Conservation (phyloP, 2,888 invertebrate genomes). For the Cryptus armator region DNA sequence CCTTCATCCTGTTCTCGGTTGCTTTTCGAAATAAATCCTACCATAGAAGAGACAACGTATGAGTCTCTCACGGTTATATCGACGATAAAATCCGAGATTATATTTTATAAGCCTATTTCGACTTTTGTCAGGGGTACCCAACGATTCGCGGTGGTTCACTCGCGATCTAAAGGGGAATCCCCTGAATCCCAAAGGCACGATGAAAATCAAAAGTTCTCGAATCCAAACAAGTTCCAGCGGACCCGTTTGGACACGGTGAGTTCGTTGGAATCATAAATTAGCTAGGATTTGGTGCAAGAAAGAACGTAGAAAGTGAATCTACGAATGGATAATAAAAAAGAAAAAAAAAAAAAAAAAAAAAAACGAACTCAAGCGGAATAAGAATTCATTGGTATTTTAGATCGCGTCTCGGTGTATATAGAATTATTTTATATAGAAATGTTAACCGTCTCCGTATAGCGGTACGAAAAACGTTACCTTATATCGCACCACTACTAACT, state of each 20-base stretch:
- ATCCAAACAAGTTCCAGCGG: conserved; percentile 36
- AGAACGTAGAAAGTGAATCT: conserved; percentile 50
- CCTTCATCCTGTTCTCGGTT: conserved; percentile 6
- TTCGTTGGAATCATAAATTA: conserved; percentile 55
- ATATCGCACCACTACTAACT: conserved; percentile 46
- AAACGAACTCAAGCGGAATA: conserved; percentile 2
- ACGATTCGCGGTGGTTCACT: conserved; percentile 43
- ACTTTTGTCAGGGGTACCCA: conserved; percentile 44
- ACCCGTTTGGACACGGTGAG: conserved; percentile 38
- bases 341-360: conserved; percentile 6
- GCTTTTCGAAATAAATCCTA: background rate
- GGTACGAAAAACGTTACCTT: conserved; percentile 42
- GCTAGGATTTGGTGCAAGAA: conserved; percentile 45
- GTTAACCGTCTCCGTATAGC: conserved; percentile 43
- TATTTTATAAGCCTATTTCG: conserved; percentile 64
- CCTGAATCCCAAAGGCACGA: conserved; percentile 34
- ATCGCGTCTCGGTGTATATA: conserved; percentile 28
- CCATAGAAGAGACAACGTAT: background rate
- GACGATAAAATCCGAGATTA: conserved; percentile 52
- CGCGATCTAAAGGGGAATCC: conserved; percentile 24
- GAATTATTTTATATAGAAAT: conserved; percentile 34
- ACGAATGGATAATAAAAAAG: conserved; percentile 18
- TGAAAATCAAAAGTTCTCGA: conserved; percentile 13
- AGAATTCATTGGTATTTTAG: conserved; percentile 42
- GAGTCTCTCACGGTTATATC: background rate